Evolutionary conservation across 2,888 invertebrate genomes (phyloP).

Genomic region (Apodemia mormo): DNA sequence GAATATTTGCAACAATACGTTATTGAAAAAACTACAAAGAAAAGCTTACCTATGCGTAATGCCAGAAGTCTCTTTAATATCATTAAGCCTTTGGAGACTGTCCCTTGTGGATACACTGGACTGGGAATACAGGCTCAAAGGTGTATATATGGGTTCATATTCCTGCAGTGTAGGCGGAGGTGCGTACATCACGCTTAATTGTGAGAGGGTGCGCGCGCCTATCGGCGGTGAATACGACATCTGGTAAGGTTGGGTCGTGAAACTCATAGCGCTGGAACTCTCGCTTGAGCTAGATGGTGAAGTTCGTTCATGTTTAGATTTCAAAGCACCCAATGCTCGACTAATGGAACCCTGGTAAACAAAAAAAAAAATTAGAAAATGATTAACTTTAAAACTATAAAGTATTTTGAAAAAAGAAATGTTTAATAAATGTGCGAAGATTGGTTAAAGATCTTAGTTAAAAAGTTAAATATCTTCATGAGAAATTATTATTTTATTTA

Average conservation of each 20-base stretch:
- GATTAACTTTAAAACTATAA: not conserved
- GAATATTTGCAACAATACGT: too few species aligned
- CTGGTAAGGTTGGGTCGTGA: constrained; percentile 71
- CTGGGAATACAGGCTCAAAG: constrained; percentile 71
- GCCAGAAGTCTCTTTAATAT: constrained; percentile 61
- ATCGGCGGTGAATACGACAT: constrained; percentile 78
- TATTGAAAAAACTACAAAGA: not conserved
- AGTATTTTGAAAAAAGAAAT: too few species aligned
- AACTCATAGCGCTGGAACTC: constrained; percentile 80
- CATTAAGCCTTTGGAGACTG: constrained; percentile 72
- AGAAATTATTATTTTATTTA: too few species aligned
- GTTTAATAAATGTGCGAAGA: too few species aligned
- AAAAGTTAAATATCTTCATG: too few species aligned
- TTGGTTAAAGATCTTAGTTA: too few species aligned
- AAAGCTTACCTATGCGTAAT: constrained; percentile 66
- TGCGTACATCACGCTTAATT: constrained; percentile 82
- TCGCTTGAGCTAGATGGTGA: constrained; percentile 86
- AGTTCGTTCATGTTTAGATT: constrained; percentile 83
- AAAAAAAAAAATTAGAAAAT: not conserved
- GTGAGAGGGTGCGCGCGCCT: constrained; percentile 79
- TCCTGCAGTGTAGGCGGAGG: constrained; percentile 82
- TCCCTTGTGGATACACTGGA: constrained; percentile 74
- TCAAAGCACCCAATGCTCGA: constrained; percentile 86
- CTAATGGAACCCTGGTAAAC: constrained; percentile 86
- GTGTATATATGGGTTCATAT: constrained; percentile 75